Percentiles rank a stretch among this genome's conserved stretches.
phyloP scores from a whole-genome alignment of 1,140 invertebrate genomes.

The Bactericera cockerelli region DNA sequence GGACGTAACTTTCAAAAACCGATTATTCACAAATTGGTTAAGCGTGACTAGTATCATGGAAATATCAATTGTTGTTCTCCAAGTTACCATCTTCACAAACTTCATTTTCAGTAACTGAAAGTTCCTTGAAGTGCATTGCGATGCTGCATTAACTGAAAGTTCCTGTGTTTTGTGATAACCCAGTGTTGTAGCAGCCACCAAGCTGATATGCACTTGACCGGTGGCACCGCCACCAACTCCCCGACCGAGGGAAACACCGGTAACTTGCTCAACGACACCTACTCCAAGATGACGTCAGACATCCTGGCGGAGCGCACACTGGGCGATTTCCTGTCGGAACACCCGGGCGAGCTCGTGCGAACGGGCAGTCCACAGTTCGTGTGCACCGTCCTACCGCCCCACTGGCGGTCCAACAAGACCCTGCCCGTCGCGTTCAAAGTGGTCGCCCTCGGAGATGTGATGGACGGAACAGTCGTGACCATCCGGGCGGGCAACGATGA shows the following conservation, averaged over 20 bases:
- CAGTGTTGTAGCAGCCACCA: constrained; percentile 18
- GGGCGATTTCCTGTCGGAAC: constrained; percentile 79
- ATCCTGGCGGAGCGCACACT: constrained; percentile 70
- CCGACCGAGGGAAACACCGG: constrained; percentile 31
- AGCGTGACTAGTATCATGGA: too few species aligned
- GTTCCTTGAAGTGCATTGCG: too few species aligned
- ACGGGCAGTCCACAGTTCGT: constrained; percentile 86
- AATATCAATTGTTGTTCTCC: too few species aligned
- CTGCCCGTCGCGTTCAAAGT: constrained; percentile 88
- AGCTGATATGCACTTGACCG: constrained; percentile 38
- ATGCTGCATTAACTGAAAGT: too few species aligned
- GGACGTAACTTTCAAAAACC: too few species aligned
- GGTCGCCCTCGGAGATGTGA: constrained; percentile 76
- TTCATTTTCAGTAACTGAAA: too few species aligned
- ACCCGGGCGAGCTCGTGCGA: constrained; percentile 78
- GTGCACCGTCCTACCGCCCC: constrained; percentile 78
- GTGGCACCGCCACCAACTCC: constrained; percentile 29
- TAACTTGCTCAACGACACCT: constrained; percentile 56
- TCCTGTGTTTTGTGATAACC: not conserved
- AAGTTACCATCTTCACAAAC: too few species aligned
- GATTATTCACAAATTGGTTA: too few species aligned
- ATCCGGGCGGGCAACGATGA: constrained; percentile 95
- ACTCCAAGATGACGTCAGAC: constrained; percentile 76
- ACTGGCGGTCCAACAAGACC: constrained; percentile 97
- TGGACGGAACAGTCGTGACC: constrained; percentile 89